Percentiles rank a stretch among this genome's conserved stretches.
These are phyloP conservation scores for Batillaria attramentaria DNA, from an alignment of 1,140 invertebrate species.

Conservation along the genomic window DNA sequence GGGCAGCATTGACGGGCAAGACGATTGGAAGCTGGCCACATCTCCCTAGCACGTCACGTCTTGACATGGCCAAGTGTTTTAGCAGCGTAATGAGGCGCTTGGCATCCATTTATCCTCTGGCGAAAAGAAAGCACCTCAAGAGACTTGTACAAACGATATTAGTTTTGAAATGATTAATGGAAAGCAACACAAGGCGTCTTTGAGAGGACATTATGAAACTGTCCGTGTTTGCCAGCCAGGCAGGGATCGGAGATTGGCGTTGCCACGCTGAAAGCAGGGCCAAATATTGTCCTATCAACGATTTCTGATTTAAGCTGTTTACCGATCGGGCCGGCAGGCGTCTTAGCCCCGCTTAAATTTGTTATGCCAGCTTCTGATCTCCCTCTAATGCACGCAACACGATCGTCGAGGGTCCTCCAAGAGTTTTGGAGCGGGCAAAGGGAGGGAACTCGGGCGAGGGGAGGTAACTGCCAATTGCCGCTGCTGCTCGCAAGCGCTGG, in stretches of 20 bases:
- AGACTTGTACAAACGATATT: constrained; percentile 31
- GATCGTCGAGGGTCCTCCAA: constrained; percentile 26
- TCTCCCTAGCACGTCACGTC: constrained; percentile 8
- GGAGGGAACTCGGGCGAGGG: constrained; percentile 23
- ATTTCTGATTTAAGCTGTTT: constrained; percentile 38
- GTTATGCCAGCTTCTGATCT: constrained; percentile 35
- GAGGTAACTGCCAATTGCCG: constrained; percentile 18
- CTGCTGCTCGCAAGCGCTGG: no score
- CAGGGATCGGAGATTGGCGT: constrained; percentile 27
- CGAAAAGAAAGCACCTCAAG: constrained; percentile 23
- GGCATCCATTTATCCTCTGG: constrained; percentile 3
- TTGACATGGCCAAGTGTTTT: constrained; percentile 36
- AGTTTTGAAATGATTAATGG: constrained; percentile 37
- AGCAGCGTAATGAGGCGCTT: constrained; percentile 32
- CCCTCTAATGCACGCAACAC: constrained; percentile 29
- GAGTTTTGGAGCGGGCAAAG: not conserved
- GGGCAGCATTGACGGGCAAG: not conserved
- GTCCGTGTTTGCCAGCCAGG: constrained; percentile 13
- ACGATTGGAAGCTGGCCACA: constrained; percentile 10
- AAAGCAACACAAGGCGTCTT: constrained; percentile 1
- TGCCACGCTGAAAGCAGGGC: not conserved
- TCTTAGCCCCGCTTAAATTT: constrained; percentile 33
- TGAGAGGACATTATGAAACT: constrained; percentile 20
- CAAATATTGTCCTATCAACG: constrained; percentile 37
- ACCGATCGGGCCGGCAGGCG: constrained; percentile 29